phyloP scores from a whole-genome alignment of 1,140 invertebrate genomes.

The Stratiolaelaps scimitus region DNA sequence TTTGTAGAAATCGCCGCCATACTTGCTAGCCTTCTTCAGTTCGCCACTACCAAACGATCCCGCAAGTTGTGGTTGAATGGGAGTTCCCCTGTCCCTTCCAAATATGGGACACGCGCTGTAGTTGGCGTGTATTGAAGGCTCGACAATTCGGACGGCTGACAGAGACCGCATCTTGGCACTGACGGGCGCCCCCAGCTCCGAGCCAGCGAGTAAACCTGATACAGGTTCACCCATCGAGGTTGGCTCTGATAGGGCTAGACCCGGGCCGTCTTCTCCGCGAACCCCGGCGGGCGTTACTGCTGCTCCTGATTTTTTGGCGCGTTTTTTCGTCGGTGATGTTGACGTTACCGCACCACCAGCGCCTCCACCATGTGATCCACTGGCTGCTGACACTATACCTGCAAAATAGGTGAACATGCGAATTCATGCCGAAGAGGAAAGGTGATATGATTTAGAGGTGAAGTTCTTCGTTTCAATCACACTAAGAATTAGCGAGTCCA shows the following conservation, averaged over 20 bases:
- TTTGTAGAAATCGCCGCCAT: constrained; percentile 29
- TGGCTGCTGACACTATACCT: too few relatives aligned
- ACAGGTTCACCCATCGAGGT: too few relatives aligned
- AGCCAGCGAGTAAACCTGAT: too few relatives aligned
- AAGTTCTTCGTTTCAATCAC: too few relatives aligned
- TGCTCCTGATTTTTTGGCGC: constrained; percentile 56
- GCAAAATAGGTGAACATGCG: too few relatives aligned
- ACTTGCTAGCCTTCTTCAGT: constrained; percentile 28
- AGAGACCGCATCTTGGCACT: constrained; percentile 58
- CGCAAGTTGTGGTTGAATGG: constrained; percentile 25
- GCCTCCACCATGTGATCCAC: too few relatives aligned
- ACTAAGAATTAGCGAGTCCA: too few relatives aligned
- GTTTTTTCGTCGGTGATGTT: constrained; percentile 52
- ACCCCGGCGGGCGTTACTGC: constrained; percentile 41
- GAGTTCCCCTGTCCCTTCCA: constrained; percentile 46
- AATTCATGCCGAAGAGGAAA: too few relatives aligned
- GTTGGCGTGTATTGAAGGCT: constrained; percentile 69
- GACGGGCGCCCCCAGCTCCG: not conserved
- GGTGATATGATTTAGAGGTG: too few relatives aligned
- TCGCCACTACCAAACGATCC: constrained; percentile 29
- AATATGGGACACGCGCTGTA: constrained; percentile 64
- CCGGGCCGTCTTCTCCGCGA: constrained; percentile 66
- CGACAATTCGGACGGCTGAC: constrained; percentile 68
- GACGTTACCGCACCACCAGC: not conserved
- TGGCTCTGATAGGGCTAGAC: constrained; percentile 9